Evolutionary conservation across 2,113 vertebrate genomes (phyloP), one percentile per base, ranked within the genome.

Genomic region (Pantherophis guttatus): DNA sequence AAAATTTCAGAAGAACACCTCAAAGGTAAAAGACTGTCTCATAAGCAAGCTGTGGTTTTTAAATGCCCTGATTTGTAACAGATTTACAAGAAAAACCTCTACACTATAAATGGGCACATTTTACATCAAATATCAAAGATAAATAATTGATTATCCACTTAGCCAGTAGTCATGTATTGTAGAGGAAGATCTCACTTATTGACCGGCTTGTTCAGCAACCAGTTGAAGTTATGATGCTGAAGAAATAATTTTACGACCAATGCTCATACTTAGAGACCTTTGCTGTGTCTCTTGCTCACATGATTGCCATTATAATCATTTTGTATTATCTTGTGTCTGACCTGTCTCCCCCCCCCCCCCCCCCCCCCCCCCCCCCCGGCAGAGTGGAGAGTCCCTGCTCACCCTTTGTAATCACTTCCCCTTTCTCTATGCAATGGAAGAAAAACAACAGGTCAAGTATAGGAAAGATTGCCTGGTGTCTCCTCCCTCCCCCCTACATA

Each of bases 1-100:
- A 97, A 19, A 70, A 97, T 98, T 75, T 98, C 98, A 33, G 98
- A 98, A 15, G 94, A 96, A 91, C 98, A 99, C 85, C 93, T 98
- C 75, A 97, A 96, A 98, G 99, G 99, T 99, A 92, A 52, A 89
- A 15, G 85, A 29, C 11, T 10, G 2, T 29, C 33, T 70, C 57
- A 70, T 88, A 53, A 90, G 10, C 70, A 65, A 92, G 94, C 13
- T 0, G 54, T 0, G 44, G 15, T 89, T 23, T 86, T 91, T 93
- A 10, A 55, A 6, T 91, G 89, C 1, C 10, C 58, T 59, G 0
- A 24, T 2, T 53, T 70, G 26, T 9, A 48, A 48, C 88, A 81
- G 15, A 75, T 55, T 75, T 33, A 39, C 2, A 75, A 29, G 59
- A 65, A n/a, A 75, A 33, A 75, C n/a, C 23, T 48, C 19, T 87